Evolutionary conservation across 2,113 vertebrate genomes (phyloP).

Genomic region (Anas platyrhynchos): DNA sequence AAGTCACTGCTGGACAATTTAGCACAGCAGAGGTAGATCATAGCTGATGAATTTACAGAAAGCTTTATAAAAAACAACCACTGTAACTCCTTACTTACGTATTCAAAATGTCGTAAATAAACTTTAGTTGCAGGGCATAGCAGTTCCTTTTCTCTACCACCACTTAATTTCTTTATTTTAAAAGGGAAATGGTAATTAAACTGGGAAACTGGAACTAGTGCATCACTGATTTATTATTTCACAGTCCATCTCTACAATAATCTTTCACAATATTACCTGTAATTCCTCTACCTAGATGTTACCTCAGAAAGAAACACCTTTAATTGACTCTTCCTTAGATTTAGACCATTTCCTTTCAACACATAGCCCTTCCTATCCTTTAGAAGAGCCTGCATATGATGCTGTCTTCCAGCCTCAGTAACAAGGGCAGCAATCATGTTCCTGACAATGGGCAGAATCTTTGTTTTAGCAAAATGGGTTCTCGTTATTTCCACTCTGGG

Average conservation of each 20-base stretch:
- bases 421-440: neutral
- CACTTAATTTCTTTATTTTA: neutral
- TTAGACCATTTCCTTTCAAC: neutral
- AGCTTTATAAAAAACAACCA: neutral
- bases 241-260: neutral
- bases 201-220: neutral
- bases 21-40: neutral
- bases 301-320: neutral
- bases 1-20: neutral
- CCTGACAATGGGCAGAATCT: neutral
- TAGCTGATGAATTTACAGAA: neutral
- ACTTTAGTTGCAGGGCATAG: neutral
- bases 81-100: neutral
- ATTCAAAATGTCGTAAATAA: neutral
- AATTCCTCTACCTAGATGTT: neutral
- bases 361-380: neutral
- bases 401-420: neutral
- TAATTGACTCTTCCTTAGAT: neutral
- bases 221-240: neutral
- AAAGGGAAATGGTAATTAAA: neutral
- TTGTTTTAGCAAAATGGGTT: neutral
- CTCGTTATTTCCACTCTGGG: neutral
- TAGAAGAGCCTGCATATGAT: neutral
- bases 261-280: neutral
- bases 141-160: neutral